phyloP scores from a whole-genome alignment of 2,888 invertebrate species.

The Bibio marci region DNA sequence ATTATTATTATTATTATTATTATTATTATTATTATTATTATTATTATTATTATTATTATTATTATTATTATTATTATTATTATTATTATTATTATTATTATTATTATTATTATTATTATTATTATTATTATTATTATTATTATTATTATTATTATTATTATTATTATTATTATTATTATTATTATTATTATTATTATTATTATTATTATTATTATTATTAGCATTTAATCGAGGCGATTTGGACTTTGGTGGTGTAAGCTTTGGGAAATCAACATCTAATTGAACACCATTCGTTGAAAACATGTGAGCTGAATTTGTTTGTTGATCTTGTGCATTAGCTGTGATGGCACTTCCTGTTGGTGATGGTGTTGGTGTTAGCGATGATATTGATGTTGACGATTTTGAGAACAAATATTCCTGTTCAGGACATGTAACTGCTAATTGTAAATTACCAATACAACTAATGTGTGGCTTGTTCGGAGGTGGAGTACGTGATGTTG shows the following conservation, averaged over 20 bases:
- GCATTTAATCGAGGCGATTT: conserved; percentile 17
- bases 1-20: conserved; percentile 2
- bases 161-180: not conserved
- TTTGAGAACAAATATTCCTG: too few relatives aligned
- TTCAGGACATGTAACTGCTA: too few relatives aligned
- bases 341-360: not conserved
- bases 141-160: not conserved
- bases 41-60: conserved; percentile 6
- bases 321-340: conserved; percentile 10
- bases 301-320: conserved; percentile 10
- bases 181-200: conserved; percentile 9
- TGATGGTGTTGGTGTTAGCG: conserved; percentile 15
- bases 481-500: conserved; percentile 29
- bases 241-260: conserved; percentile 27
- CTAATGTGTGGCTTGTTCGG: conserved; percentile 13
- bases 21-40: conserved; percentile 3
- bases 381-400: conserved; percentile 15
- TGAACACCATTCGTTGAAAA: conserved; percentile 13
- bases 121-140: conserved; percentile 6
- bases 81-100: conserved; percentile 13
- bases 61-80: conserved; percentile 2
- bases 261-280: conserved; percentile 28
- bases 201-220: conserved; percentile 9
- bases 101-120: conserved; percentile 8
- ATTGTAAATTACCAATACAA: too few relatives aligned